Conservation (phyloP, 2,888 invertebrate genomes). For the Allacma fusca region DNA sequence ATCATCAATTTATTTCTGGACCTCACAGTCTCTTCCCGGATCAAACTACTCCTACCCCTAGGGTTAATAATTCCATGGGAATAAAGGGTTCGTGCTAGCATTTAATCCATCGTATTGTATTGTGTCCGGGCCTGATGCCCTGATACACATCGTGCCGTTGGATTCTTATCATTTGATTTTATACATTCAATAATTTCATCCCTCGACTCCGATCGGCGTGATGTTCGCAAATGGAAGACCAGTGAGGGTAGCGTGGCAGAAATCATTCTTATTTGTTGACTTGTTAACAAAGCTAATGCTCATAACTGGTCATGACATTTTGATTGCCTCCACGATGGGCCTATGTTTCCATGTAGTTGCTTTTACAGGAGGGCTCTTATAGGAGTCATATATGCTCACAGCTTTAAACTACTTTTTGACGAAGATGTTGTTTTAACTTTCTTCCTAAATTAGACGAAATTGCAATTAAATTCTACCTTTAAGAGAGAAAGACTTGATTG, state of each 20-base stretch:
- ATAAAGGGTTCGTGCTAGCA: constrained; percentile 13
- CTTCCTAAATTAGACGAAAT: too few relatives aligned
- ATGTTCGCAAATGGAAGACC: background rate
- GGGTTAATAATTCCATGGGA: background rate
- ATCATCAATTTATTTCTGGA: constrained; percentile 31
- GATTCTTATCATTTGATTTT: constrained; percentile 10
- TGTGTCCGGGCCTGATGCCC: background rate
- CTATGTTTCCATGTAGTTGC: background rate
- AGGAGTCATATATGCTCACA: too few relatives aligned
- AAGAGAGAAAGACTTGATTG: too few relatives aligned
- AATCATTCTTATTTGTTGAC: constrained; percentile 4
- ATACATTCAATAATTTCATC: constrained; percentile 10
- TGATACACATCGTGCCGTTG: background rate
- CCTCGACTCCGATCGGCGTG: background rate
- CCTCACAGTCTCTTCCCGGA: background rate
- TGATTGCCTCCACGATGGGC: background rate
- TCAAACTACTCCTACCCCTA: constrained; percentile 2
- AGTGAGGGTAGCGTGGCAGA: constrained; percentile 6
- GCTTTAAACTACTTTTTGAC: too few relatives aligned
- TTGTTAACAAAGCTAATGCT: constrained; percentile 8
- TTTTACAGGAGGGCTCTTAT: too few relatives aligned
- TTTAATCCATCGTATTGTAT: background rate
- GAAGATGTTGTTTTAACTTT: too few relatives aligned
- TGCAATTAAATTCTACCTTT: too few relatives aligned
- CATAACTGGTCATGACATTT: constrained; percentile 16